These are phyloP conservation scores for Polyommatus icarus DNA, from an alignment of 2,888 invertebrate species.

Conservation along the genomic window DNA sequence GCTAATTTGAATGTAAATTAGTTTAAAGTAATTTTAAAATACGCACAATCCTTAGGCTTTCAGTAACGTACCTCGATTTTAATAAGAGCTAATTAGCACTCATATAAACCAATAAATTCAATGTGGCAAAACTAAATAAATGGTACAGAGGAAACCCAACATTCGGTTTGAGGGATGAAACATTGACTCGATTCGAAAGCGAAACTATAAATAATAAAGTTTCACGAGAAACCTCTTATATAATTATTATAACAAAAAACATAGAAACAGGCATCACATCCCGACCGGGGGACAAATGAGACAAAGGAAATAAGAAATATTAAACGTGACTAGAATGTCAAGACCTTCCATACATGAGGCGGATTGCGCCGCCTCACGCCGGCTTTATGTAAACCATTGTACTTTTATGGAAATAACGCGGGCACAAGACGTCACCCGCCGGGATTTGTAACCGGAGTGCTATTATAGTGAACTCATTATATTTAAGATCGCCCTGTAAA, in stretches of 20 bases:
- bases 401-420: slow-evolving; percentile 62
- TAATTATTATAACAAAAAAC: slow-evolving; percentile 57
- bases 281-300: slow-evolving; percentile 72
- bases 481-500: slow-evolving; percentile 29
- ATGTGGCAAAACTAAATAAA: neutral
- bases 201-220: slow-evolving; percentile 34
- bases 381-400: slow-evolving; percentile 59
- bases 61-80: too few species aligned
- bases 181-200: neutral
- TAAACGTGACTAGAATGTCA: slow-evolving; percentile 74
- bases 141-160: neutral
- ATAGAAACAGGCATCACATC: slow-evolving; percentile 65
- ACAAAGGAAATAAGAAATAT: slow-evolving; percentile 78
- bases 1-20: neutral
- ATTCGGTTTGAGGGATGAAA: neutral
- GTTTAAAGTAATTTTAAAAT: neutral
- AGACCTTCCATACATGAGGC: slow-evolving; percentile 64
- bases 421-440: slow-evolving; percentile 46
- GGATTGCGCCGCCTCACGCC: slow-evolving; percentile 57
- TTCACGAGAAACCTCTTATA: slow-evolving; percentile 35
- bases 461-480: slow-evolving; percentile 43
- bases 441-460: slow-evolving; percentile 49
- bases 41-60: neutral
- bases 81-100: too few species aligned
- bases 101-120: neutral